A percentile compares a stretch with the other conserved stretches of the same genome.
phyloP scores from a whole-genome alignment of 2,888 invertebrate species.

The Ormyrus rosae region DNA sequence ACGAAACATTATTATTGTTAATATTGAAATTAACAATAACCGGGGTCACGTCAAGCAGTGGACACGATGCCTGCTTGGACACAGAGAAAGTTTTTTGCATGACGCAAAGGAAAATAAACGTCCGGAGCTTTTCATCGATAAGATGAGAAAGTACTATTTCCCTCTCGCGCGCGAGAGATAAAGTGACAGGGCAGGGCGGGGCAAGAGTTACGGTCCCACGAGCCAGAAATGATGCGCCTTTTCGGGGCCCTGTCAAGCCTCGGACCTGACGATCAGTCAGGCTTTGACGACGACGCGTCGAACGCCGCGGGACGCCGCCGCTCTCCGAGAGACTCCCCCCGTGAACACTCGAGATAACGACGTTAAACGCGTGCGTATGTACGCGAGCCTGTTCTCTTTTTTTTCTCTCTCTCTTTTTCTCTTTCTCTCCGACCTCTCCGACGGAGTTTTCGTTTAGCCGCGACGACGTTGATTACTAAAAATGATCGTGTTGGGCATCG shows the following conservation, averaged over 20 bases:
- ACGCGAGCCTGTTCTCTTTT: slow-evolving; percentile 5
- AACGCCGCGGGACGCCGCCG: slow-evolving; percentile 65
- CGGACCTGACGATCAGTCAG: slow-evolving; percentile 65
- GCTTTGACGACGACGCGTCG: slow-evolving; percentile 61
- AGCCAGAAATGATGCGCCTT: slow-evolving; percentile 64
- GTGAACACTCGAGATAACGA: slow-evolving; percentile 41
- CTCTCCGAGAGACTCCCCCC: slow-evolving; percentile 57
- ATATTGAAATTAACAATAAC: no score
- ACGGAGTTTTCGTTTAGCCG: neutral
- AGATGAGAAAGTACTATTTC: neutral
- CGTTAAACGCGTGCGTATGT: slow-evolving; percentile 2
- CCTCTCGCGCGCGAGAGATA: neutral
- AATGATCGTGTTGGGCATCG: slow-evolving; percentile 35
- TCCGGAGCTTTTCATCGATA: no score
- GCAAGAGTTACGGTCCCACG: slow-evolving; percentile 59
- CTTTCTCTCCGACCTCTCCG: neutral
- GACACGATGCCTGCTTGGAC: no score
- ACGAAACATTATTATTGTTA: no score
- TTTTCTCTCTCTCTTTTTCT: slow-evolving; percentile 24
- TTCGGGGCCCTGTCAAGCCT: slow-evolving; percentile 60
- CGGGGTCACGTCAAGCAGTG: no score
- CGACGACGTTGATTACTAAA: slow-evolving; percentile 44
- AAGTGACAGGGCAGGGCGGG: slow-evolving; percentile 52
- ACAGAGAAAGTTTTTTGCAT: no score
- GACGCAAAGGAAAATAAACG: no score